phyloP scores from a whole-genome alignment of 2,797 vertebrate genomes.

The Gambusia yucatana region DNA sequence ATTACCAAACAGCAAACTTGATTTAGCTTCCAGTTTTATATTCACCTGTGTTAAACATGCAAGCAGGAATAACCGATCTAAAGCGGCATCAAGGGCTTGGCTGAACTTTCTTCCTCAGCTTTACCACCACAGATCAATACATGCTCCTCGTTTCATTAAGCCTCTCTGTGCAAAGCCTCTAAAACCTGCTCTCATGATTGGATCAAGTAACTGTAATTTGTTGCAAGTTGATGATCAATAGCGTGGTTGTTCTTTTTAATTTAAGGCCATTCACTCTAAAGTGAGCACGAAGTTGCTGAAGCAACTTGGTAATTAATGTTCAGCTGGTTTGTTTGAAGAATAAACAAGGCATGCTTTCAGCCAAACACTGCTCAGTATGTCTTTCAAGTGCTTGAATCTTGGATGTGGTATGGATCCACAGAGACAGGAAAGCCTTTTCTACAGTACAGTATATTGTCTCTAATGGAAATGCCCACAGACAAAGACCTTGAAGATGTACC shows the following conservation, averaged over 20 bases:
- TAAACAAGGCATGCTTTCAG: constrained; percentile 25
- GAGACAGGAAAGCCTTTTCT: constrained; percentile 51
- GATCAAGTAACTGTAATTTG: constrained; percentile 63
- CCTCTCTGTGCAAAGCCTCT: constrained; percentile 63
- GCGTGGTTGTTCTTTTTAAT: constrained; percentile 64
- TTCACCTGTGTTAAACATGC: constrained; percentile 40
- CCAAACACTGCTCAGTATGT: constrained; percentile 31
- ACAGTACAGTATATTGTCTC: constrained; percentile 45
- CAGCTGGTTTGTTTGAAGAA: constrained; percentile 34
- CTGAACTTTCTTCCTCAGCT: constrained; percentile 39
- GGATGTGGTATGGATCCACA: constrained; percentile 36
- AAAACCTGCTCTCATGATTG: constrained; percentile 62
- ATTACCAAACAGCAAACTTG: constrained; percentile 42
- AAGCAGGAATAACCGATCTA: constrained; percentile 70
- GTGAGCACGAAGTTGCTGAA: constrained; percentile 39
- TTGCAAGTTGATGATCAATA: constrained; percentile 75
- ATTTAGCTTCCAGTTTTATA: constrained; percentile 56
- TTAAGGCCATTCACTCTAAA: constrained; percentile 43
- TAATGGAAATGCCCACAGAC: constrained; percentile 67
- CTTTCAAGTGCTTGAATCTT: constrained; percentile 54
- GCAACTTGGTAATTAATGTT: constrained; percentile 59
- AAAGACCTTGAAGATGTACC: constrained; percentile 74
- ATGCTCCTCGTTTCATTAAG: constrained; percentile 78
- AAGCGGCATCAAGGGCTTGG: constrained; percentile 48
- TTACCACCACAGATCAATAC: constrained; percentile 71